Evolutionary conservation across 2,888 invertebrate species (phyloP), one percentile per base, ranked within the genome.

Genomic region (Melangyna quadrimaculata): DNA sequence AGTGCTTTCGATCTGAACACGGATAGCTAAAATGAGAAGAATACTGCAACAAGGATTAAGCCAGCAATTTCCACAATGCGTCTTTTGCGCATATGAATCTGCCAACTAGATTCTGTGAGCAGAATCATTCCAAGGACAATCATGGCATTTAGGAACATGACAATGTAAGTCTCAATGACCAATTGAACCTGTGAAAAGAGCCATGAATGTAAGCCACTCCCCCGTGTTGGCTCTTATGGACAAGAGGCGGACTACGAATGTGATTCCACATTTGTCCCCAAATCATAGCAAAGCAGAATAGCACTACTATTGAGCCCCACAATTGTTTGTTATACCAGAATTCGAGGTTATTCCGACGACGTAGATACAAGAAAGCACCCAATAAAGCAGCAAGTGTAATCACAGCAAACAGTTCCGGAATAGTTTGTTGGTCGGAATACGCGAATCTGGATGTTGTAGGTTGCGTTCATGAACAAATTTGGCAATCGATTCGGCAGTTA

Each of bases 191-290:
- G 98, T 1, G 98, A 98, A n/a, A n/a, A 72, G 98, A 98, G 53
- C 97, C 97, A 91, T 99, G 98, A 87, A 99, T 97, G 90, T 98
- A 99, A 70, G 95, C 95, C 84, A 98, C 96, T 87, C 97, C 97
- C 7, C 99, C 98, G 90, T 96, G 97, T 89, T 96, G 95, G 10
- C 96, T 96, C 90, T 97, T 96, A 91, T 99, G 99, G 92, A 98
- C 95, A 91, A 99, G 97, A 2, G 99, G 99, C 8, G 99, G 99
- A 4, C 98, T 98, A 89, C 99, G 94, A 87, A 99, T 99, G 91
- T 99, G 99, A 93, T 99, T 99, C 99, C 99, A 99, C 99, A 99
- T 99, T 93, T 99, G 99, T 6, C 99, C 99, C 0, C 99, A 99
- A 32, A 98, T 97, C 98, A 99, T 99, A 12, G 97, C 96, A 90